These are phyloP conservation scores for Poeciliopsis infans DNA, from an alignment of 2,797 vertebrate genomes.

Conservation along the genomic window DNA sequence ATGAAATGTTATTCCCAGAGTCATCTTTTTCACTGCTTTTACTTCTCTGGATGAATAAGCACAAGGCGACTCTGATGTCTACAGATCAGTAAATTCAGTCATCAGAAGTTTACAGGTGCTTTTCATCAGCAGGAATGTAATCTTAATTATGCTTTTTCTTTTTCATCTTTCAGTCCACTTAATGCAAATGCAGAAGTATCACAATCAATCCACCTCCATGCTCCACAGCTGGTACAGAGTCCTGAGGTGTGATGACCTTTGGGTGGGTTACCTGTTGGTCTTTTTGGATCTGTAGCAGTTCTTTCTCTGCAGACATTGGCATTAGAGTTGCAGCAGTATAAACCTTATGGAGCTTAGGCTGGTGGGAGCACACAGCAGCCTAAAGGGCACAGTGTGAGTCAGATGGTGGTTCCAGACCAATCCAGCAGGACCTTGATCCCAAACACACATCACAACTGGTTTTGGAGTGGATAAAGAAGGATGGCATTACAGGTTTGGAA, in stretches of 20 bases:
- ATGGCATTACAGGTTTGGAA: too few species aligned
- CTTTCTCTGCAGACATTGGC: background rate
- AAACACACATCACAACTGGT: background rate
- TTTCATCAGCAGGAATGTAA: background rate
- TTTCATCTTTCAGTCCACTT: background rate
- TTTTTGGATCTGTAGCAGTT: background rate
- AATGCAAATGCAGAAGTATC: background rate
- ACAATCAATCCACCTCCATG: background rate
- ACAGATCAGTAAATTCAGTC: conserved; percentile 23
- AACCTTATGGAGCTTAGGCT: background rate
- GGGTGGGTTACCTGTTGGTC: background rate
- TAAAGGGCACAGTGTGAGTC: background rate
- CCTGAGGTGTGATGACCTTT: background rate
- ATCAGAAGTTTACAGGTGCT: background rate
- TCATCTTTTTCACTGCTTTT: conserved; percentile 16
- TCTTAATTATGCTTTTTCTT: background rate
- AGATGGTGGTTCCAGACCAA: background rate
- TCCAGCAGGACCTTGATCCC: background rate
- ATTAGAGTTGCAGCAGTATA: background rate
- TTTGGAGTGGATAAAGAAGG: background rate
- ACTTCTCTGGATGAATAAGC: conserved; percentile 21
- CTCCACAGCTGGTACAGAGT: background rate
- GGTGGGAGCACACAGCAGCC: background rate
- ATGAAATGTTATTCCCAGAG: conserved; percentile 26
- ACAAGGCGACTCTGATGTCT: conserved; percentile 36